Evolutionary conservation across 2,113 vertebrate species (phyloP).

Genomic region (Garra rufa): DNA sequence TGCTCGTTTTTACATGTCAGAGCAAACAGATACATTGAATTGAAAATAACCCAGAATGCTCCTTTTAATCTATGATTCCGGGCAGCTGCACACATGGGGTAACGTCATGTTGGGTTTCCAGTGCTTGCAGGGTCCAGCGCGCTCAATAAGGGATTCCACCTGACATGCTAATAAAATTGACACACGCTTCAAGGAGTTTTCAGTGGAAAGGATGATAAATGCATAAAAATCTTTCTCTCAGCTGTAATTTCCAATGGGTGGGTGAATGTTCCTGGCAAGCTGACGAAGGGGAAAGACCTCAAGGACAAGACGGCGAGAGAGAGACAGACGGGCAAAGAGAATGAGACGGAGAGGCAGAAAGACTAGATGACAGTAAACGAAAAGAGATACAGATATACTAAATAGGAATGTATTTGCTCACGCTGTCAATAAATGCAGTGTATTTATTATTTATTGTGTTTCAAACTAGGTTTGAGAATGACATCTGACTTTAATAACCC

Average conservation of each 20-base stretch:
- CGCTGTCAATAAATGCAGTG: neutral
- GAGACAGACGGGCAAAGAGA: neutral
- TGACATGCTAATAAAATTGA: constrained; percentile 71
- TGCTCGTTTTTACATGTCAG: neutral
- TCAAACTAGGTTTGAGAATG: too few species aligned
- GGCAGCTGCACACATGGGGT: constrained; percentile 16
- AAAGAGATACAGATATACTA: neutral
- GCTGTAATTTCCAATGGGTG: constrained; percentile 31
- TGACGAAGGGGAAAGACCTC: constrained; percentile 32
- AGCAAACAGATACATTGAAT: neutral
- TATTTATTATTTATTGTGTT: too few species aligned
- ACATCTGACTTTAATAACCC: too few species aligned
- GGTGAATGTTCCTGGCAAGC: constrained; percentile 37
- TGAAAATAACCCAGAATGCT: neutral
- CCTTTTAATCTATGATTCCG: neutral
- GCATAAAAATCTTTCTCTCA: constrained; percentile 23
- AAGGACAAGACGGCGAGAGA: constrained; percentile 24
- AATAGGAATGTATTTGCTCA: neutral
- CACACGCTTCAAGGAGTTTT: constrained; percentile 57
- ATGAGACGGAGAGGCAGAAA: neutral
- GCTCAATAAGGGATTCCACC: constrained; percentile 70
- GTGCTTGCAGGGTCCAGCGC: neutral
- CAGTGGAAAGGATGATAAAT: constrained; percentile 50
- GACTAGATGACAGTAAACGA: neutral
- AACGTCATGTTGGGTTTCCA: neutral